Evolutionary conservation across 2,888 invertebrate species (phyloP).

Genomic region (Mimumesa dahlbomi): DNA sequence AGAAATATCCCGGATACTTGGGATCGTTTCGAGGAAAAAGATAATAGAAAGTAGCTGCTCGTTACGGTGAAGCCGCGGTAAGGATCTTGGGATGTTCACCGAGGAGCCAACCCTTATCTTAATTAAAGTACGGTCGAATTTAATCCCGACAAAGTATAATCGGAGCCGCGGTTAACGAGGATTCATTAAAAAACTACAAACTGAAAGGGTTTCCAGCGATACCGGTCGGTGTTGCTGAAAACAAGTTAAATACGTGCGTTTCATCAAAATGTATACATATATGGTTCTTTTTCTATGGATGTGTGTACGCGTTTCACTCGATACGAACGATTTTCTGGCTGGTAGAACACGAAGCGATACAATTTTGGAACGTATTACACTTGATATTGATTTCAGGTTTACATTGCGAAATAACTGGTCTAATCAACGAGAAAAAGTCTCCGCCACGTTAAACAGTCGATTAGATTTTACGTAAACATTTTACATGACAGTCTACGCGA

Average conservation of each 20-base stretch:
- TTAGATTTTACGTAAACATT: no score
- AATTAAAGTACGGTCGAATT: constrained; percentile 47
- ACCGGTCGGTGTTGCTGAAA: no score
- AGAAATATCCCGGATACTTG: constrained; percentile 53
- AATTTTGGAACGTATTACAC: constrained; percentile 55
- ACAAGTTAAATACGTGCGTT: no score
- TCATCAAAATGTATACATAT: no score
- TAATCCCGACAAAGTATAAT: constrained; percentile 4
- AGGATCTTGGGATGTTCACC: constrained; percentile 29
- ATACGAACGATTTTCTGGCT: constrained; percentile 28
- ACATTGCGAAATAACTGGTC: background rate
- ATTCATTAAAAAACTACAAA: constrained; percentile 4
- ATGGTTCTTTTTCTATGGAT: background rate
- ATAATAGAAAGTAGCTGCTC: constrained; percentile 44
- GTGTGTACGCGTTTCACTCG: constrained; percentile 15
- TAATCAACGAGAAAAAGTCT: constrained; percentile 12
- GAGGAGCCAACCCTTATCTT: constrained; percentile 50
- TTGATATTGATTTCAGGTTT: constrained; percentile 61
- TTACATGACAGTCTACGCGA: no score
- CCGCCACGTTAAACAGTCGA: no score
- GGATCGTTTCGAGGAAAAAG: constrained; percentile 8
- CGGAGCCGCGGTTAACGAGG: constrained; percentile 12
- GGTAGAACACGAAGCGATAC: constrained; percentile 31
- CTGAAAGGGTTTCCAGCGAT: no score
- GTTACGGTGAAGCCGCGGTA: constrained; percentile 52